These are phyloP conservation scores for Zeugodacus cucurbitae DNA, from an alignment of 1,140 invertebrate species.

Conservation along the genomic window DNA sequence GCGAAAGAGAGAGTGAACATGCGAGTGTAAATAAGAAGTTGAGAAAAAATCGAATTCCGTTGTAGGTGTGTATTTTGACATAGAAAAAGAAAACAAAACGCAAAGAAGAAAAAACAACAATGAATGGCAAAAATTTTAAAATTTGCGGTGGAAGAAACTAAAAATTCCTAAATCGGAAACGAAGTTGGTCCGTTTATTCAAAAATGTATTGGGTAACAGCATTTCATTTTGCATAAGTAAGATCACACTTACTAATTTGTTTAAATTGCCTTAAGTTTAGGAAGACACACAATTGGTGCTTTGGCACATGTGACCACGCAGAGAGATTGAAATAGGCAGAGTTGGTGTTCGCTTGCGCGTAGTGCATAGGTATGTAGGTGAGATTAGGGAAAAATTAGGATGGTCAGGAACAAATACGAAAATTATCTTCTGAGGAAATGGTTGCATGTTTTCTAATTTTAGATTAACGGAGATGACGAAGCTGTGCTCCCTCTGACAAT, in stretches of 20 bases:
- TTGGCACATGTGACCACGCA: neutral
- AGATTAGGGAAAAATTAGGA: neutral
- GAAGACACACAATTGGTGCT: neutral
- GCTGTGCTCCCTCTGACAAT: neutral
- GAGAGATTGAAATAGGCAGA: neutral
- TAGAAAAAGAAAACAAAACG: neutral
- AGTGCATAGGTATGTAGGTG: neutral
- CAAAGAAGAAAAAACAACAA: neutral
- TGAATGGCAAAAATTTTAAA: constrained; percentile 3
- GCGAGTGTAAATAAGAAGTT: neutral
- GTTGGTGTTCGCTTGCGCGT: neutral
- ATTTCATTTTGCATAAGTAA: neutral
- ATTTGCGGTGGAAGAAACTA: neutral
- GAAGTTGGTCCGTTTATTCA: no score
- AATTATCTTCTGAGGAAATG: neutral
- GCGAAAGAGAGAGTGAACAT: neutral
- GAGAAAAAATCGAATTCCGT: constrained; percentile 32
- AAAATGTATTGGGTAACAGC: neutral
- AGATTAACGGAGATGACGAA: neutral
- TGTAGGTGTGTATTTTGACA: constrained; percentile 17
- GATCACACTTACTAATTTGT: neutral
- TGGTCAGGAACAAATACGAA: neutral
- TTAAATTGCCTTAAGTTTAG: neutral
- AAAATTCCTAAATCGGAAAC: no score
- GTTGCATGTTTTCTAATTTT: neutral